Conservation (phyloP, 2,113 vertebrate species). For the Piaya cayana region DNA sequence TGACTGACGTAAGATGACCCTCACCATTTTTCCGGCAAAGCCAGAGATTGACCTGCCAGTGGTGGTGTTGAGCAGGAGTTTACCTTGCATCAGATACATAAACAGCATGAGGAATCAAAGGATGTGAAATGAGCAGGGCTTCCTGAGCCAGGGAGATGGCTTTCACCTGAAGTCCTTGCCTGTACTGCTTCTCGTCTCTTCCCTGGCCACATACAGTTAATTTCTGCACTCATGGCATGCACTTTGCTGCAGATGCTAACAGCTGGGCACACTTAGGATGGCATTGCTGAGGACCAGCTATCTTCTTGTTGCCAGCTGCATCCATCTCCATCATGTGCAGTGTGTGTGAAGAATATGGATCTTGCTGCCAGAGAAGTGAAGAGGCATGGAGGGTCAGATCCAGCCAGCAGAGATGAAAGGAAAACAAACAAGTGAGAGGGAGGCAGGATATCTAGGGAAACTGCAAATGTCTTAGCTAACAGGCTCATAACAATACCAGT, state of each 20-base stretch:
- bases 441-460: background rate
- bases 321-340: background rate
- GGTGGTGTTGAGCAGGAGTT: background rate
- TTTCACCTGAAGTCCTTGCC: background rate
- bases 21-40: background rate
- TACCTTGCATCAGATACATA: background rate
- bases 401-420: background rate
- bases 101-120: background rate
- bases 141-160: background rate
- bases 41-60: background rate
- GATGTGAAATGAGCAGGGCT: background rate
- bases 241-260: background rate
- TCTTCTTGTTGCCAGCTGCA: background rate
- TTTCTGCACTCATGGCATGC: rapidly evolving
- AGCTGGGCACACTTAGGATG: background rate
- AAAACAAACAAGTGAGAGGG: background rate
- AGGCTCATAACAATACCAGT: background rate
- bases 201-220: rapidly evolving
- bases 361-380: background rate
- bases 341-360: rapidly evolving
- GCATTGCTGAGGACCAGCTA: background rate
- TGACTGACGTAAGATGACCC: background rate
- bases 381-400: background rate
- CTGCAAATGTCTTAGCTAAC: background rate
- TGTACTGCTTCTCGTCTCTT: background rate